phyloP scores from a whole-genome alignment of 1,140 invertebrate genomes.

The Sinella curviseta region DNA sequence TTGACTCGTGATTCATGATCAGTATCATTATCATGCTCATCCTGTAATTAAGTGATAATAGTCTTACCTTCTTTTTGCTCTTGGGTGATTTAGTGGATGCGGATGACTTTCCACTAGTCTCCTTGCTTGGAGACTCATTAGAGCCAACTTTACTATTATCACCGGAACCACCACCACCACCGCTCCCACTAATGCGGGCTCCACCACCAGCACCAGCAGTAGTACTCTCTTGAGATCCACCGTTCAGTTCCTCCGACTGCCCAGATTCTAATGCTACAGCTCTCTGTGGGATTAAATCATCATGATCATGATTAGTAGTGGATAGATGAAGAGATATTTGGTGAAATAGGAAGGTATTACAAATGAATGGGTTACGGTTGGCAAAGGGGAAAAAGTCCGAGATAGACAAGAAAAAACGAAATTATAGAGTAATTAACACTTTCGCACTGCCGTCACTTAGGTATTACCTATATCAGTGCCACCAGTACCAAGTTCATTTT shows the following conservation, averaged over 20 bases:
- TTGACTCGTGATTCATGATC: not conserved
- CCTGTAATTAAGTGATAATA: not conserved
- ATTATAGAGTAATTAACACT: constrained; percentile 6
- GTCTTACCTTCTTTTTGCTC: constrained; percentile 2
- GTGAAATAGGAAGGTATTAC: too few species aligned
- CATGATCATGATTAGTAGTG: not conserved
- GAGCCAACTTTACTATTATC: not conserved
- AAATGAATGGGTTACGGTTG: too few species aligned
- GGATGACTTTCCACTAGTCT: not conserved
- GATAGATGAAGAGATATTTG: not conserved
- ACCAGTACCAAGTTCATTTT: too few species aligned
- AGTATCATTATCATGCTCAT: not conserved
- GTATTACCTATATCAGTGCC: too few species aligned
- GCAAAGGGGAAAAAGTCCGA: not conserved
- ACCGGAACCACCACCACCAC: not conserved
- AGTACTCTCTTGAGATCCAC: not conserved
- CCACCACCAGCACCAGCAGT: not conserved
- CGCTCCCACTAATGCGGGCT: not conserved
- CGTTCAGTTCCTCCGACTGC: not conserved
- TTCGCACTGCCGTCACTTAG: not conserved
- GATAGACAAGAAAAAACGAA: not conserved
- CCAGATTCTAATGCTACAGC: not conserved
- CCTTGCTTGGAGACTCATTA: constrained; percentile 2
- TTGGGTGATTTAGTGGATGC: not conserved
- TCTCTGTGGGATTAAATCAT: not conserved